phyloP scores from a whole-genome alignment of 1,140 invertebrate species.

The Cydia fagiglandana region DNA sequence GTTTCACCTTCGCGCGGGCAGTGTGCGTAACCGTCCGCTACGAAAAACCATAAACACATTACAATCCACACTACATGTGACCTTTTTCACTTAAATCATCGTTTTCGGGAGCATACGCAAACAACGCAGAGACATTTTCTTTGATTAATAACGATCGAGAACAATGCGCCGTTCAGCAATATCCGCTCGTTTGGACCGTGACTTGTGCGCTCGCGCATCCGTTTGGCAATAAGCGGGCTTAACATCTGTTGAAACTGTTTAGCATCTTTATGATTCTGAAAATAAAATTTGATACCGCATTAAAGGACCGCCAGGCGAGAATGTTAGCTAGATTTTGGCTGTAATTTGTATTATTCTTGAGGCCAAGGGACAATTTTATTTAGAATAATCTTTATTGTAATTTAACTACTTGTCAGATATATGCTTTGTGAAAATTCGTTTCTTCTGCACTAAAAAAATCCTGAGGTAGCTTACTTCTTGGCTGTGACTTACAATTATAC shows the following conservation, averaged over 20 bases:
- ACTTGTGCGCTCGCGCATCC: constrained; percentile 28
- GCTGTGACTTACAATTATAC: too few species aligned
- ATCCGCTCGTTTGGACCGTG: constrained; percentile 29
- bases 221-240: constrained; percentile 14
- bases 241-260: constrained; percentile 27
- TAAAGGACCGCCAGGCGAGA: not conserved
- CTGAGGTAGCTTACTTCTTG: too few species aligned
- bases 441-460: too few species aligned
- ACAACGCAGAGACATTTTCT: constrained; percentile 28
- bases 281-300: not conserved
- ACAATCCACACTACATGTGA: not conserved
- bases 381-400: not conserved
- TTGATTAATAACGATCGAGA: constrained; percentile 32
- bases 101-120: constrained; percentile 20
- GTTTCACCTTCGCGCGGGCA: constrained; percentile 22
- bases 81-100: not conserved
- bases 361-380: not conserved
- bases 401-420: too few species aligned
- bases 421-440: too few species aligned
- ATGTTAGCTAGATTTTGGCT: not conserved
- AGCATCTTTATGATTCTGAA: constrained; percentile 5
- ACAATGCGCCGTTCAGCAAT: constrained; percentile 25
- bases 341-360: not conserved
- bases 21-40: not conserved
- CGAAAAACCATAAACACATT: constrained; percentile 3